These are phyloP conservation scores for Galagoides demidoff DNA, from an alignment of 2,797 vertebrate genomes.

Conservation along the genomic window DNA sequence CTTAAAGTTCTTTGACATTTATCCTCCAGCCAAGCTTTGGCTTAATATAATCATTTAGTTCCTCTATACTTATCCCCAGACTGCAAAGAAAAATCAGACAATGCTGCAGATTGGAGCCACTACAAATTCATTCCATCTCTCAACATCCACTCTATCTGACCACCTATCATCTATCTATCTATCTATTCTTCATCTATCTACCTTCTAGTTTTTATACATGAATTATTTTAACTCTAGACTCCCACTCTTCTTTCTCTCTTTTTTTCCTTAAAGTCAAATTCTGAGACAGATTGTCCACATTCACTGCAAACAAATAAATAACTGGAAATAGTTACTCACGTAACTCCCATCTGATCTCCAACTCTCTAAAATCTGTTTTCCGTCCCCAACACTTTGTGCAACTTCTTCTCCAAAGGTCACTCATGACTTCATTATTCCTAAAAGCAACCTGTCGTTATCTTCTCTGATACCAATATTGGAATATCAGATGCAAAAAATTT, in stretches of 20 bases:
- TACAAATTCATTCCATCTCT: neutral
- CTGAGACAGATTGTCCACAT: neutral
- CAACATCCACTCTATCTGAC: neutral
- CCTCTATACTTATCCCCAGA: neutral
- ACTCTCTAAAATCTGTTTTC: neutral
- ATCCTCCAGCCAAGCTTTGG: neutral
- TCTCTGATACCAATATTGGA: neutral
- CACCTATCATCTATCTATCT: neutral
- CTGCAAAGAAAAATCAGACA: neutral
- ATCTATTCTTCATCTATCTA: neutral
- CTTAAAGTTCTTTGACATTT: neutral
- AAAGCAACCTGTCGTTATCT: neutral
- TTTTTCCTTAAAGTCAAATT: neutral
- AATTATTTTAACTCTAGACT: neutral
- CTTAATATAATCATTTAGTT: neutral
- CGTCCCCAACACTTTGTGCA: neutral
- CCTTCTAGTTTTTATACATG: neutral
- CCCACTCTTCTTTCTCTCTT: neutral
- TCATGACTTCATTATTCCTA: neutral
- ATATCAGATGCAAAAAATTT: fast-evolving
- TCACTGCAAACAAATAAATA: slow-evolving; percentile 28
- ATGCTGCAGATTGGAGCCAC: neutral
- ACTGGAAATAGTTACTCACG: neutral
- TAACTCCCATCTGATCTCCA: neutral
- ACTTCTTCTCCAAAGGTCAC: neutral